phyloP scores from a whole-genome alignment of 2,888 invertebrate species.

The Megastigmus dorsalis region DNA sequence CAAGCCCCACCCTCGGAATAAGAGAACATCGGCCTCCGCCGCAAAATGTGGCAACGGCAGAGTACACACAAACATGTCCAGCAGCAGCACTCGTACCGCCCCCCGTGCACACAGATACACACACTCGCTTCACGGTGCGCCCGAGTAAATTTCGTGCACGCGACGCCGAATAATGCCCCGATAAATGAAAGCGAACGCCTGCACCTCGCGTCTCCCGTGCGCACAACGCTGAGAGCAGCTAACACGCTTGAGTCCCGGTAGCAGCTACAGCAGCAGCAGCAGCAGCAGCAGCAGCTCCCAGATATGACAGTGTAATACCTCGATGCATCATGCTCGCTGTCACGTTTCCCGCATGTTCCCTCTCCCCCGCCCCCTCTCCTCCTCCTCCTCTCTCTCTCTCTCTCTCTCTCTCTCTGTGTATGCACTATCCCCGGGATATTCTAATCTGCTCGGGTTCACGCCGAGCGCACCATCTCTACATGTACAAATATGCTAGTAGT shows the following conservation, averaged over 20 bases:
- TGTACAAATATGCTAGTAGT: conserved; percentile 18
- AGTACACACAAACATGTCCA: not conserved
- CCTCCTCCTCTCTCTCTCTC: conserved; percentile 3
- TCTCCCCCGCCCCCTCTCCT: not conserved
- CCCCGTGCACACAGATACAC: too few species aligned
- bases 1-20: too few species aligned
- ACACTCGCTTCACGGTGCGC: too few species aligned
- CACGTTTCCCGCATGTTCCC: conserved; percentile 34
- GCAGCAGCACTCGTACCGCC: too few species aligned
- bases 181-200: conserved; percentile 48
- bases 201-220: too few species aligned
- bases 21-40: not conserved
- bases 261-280: not conserved
- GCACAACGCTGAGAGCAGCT: not conserved
- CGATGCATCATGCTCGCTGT: conserved; percentile 51
- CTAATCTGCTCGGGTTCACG: conserved; percentile 37
- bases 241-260: not conserved
- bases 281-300: not conserved
- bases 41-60: not conserved
- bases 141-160: conserved; percentile 37
- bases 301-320: conserved; percentile 46
- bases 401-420: not conserved
- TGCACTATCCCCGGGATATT: conserved; percentile 2
- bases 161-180: conserved; percentile 41
- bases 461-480: not conserved